Evolutionary conservation across 2,888 invertebrate species (phyloP).

Genomic region (Agrotis ipsilon): DNA sequence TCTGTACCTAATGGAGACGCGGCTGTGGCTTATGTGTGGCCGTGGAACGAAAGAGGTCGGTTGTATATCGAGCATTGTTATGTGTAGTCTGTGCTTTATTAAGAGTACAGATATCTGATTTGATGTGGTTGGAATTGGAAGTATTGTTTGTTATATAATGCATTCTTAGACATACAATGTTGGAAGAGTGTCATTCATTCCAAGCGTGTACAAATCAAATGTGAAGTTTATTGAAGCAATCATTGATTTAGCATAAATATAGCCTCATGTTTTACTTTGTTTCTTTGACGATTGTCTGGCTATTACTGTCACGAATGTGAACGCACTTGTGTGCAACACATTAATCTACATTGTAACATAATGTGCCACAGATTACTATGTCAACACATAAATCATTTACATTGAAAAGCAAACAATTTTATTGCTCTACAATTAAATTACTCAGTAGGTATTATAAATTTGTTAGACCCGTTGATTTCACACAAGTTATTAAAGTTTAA

Average conservation of each 20-base stretch:
- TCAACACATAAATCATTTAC: slow-evolving; percentile 31
- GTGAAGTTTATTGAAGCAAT: not conserved
- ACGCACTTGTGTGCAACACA: slow-evolving; percentile 13
- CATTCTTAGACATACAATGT: slow-evolving; percentile 9
- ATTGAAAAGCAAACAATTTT: slow-evolving; percentile 12
- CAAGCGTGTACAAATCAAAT: not conserved
- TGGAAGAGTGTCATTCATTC: not conserved
- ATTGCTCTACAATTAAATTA: slow-evolving; percentile 17
- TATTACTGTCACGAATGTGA: slow-evolving; percentile 26
- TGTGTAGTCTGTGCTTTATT: slow-evolving; percentile 23
- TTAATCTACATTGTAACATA: slow-evolving; percentile 25
- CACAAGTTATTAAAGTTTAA: slow-evolving; percentile 19
- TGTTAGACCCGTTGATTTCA: slow-evolving; percentile 7
- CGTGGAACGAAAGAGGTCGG: slow-evolving; percentile 39
- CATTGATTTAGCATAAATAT: not conserved
- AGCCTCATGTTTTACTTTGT: slow-evolving; percentile 24
- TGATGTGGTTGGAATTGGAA: slow-evolving; percentile 21
- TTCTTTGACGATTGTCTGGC: slow-evolving; percentile 7
- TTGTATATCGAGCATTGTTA: slow-evolving; percentile 47
- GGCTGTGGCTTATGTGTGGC: slow-evolving; percentile 59
- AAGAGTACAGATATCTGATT: slow-evolving; percentile 14
- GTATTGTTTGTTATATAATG: slow-evolving; percentile 8
- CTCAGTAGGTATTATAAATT: not conserved
- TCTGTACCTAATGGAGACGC: slow-evolving; percentile 66
- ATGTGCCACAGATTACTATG: slow-evolving; percentile 26